A percentile compares a stretch with the other conserved stretches of the same genome.
Conservation (phyloP, 2,113 vertebrate genomes). For the Chrysemys picta region DNA sequence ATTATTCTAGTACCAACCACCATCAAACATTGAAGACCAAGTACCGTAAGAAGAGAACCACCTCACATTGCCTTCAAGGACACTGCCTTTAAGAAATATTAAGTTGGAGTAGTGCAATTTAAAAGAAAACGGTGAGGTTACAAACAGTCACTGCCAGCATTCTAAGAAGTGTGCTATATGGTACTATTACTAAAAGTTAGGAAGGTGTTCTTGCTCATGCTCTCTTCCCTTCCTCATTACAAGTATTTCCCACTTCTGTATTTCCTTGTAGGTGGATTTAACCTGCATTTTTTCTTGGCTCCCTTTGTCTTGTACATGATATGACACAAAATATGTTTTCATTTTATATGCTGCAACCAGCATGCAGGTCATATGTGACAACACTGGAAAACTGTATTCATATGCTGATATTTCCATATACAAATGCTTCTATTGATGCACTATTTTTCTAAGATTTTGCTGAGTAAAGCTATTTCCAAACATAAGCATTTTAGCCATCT, state of each 20-base stretch:
- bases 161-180: background rate
- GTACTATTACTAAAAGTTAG: background rate
- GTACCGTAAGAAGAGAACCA: background rate
- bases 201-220: background rate
- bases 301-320: background rate
- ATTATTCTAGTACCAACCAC: background rate
- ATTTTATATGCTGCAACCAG: background rate
- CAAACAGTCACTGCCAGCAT: background rate
- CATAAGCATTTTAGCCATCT: constrained; percentile 81
- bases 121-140: background rate
- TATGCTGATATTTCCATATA: constrained; percentile 45
- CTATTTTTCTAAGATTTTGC: constrained; percentile 80
- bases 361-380: constrained; percentile 12
- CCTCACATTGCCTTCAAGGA: background rate
- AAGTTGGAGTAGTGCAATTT: background rate
- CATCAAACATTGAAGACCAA: background rate
- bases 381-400: constrained; percentile 47
- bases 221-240: background rate
- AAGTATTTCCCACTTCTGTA: background rate
- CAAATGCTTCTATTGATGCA: constrained; percentile 74
- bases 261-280: background rate
- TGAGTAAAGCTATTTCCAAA: constrained; percentile 80
- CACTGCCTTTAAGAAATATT: background rate
- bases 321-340: constrained; percentile 46
- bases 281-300: background rate